phyloP scores from a whole-genome alignment of 1,140 invertebrate genomes.

The Neodiprion fabricii region DNA sequence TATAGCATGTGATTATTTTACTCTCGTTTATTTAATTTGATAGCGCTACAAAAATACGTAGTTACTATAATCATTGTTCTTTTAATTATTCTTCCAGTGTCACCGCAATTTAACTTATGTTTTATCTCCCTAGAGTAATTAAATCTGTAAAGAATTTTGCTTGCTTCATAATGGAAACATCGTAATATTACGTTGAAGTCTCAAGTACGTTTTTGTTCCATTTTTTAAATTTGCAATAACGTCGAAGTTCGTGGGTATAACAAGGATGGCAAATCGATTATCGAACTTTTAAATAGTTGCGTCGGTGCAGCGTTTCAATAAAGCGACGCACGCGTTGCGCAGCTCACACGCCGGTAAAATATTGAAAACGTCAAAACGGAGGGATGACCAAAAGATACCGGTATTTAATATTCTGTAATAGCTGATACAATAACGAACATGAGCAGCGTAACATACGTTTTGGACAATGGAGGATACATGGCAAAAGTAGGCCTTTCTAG shows the following conservation, averaged over 20 bases:
- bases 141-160: too few relatives aligned
- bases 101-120: not conserved
- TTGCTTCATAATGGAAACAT: too few relatives aligned
- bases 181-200: too few relatives aligned
- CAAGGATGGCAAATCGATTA: not conserved
- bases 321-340: not conserved
- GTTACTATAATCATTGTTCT: too few relatives aligned
- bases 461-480: slow-evolving; percentile 88
- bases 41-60: too few relatives aligned
- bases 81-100: not conserved
- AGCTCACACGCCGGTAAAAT: not conserved
- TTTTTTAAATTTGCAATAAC: too few relatives aligned
- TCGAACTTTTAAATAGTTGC: not conserved
- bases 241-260: too few relatives aligned
- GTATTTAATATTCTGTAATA: not conserved
- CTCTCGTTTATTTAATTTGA: not conserved
- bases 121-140: too few relatives aligned
- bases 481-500: slow-evolving; percentile 83
- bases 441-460: slow-evolving; percentile 65
- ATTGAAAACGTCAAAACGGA: not conserved
- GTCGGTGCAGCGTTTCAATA: not conserved
- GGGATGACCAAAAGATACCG: not conserved
- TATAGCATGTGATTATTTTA: too few relatives aligned
- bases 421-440: slow-evolving; percentile 25
- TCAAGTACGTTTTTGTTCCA: too few relatives aligned